Evolutionary conservation across 2,888 invertebrate species (phyloP).

Genomic region (Charanyca ferruginea): DNA sequence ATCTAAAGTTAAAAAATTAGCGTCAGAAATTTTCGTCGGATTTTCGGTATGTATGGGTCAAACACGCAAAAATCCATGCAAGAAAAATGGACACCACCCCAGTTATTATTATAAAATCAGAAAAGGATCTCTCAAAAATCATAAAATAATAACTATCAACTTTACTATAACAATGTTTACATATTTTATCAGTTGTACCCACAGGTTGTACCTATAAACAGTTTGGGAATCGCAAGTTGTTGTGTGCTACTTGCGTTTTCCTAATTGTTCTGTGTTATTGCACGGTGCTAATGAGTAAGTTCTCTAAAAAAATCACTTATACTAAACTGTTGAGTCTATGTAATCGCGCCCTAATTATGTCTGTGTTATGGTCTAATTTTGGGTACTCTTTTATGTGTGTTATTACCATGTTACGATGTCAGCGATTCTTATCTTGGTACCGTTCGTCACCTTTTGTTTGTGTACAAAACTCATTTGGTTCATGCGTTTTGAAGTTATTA

Average conservation of each 20-base stretch:
- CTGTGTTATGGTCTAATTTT: not conserved
- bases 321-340: not conserved
- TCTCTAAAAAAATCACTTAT: too few species aligned
- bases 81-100: constrained; percentile 37
- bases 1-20: constrained; percentile 29
- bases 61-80: constrained; percentile 30
- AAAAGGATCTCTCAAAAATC: constrained; percentile 38
- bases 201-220: too few species aligned
- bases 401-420: not conserved
- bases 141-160: constrained; percentile 1
- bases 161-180: not conserved
- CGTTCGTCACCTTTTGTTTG: not conserved
- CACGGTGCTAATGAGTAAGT: not conserved
- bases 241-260: constrained; percentile 6
- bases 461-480: not conserved
- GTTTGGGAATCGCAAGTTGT: not conserved
- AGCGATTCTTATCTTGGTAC: not conserved
- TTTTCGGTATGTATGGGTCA: constrained; percentile 45
- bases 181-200: not conserved
- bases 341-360: not conserved
- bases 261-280: not conserved
- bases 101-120: constrained; percentile 31
- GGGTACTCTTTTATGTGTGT: not conserved
- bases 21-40: constrained; percentile 18
- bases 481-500: not conserved